Evolutionary conservation across 2,113 vertebrate species (phyloP), one percentile per base, ranked within the genome.

Genomic region (Clarias magur): DNA sequence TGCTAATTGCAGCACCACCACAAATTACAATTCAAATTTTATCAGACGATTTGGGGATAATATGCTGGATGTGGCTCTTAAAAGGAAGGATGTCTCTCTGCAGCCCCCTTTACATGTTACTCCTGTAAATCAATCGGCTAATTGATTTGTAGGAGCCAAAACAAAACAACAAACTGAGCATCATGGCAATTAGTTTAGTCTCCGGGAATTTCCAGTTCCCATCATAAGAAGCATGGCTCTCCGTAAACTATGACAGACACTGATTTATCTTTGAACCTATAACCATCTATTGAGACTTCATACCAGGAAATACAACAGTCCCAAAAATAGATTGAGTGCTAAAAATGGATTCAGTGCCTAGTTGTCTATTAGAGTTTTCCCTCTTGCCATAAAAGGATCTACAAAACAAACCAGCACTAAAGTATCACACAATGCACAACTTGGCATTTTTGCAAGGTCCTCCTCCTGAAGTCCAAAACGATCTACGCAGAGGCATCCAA

Each of bases 11-110:
- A 65, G 75, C 10, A 82, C 80, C 62, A n/a, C 42, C 89, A 88
- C 89, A 88, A 90, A 88, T 84, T 86, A 82, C 84, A 59, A 83
- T 84, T 76, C 73, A 67, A 76, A 56, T 70, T 82, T 82, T 84
- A 90, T 38, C 79, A 78, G 65, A 30, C 60, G 59, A 86, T 88
- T 90, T 90, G 57, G 72, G 87, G 84, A 76, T 86, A 67, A 84
- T 90, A 65, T 83, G 70, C 73, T 60, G 85, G 85, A 86, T 70
- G 23, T 84, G 80, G 34, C 84, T 90, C 84, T 88, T 88, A 73
- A 89, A 83, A 89, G 86, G 80, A 25, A 86, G 57, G 78, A 73
- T 65, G 85, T 82, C 27, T 60, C 75, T 86, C 34, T 42, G 23
- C 79, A 79, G 15, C 17, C 59, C 53, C 80, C 68, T 83, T 81